These are phyloP conservation scores for Cantharis nigra DNA, from an alignment of 2,888 invertebrate species.

Conservation along the genomic window DNA sequence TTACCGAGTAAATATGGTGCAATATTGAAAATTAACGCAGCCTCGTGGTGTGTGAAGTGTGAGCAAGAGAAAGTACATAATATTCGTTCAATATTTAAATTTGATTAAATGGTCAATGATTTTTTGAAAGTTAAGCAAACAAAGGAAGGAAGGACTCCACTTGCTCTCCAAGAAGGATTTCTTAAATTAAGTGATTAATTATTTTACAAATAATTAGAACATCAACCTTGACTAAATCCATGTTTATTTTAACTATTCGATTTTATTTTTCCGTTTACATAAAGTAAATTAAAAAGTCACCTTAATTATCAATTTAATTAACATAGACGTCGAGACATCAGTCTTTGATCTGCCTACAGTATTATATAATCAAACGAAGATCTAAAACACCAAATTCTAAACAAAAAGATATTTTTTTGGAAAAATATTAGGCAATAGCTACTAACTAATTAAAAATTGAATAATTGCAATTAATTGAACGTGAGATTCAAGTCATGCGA, in stretches of 20 bases:
- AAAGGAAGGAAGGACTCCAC: neutral
- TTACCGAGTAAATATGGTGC: neutral
- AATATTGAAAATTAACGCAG: neutral
- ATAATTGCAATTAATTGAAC: neutral
- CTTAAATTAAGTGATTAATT: neutral
- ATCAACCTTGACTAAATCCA: neutral
- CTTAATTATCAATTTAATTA: conserved; percentile 1
- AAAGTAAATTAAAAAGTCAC: neutral
- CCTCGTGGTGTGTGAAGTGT: neutral
- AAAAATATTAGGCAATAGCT: neutral
- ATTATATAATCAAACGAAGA: neutral
- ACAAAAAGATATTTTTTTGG: neutral
- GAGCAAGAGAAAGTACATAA: neutral
- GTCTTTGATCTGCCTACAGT: neutral
- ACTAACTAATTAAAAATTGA: neutral
- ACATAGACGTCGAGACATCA: neutral
- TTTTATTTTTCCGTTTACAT: neutral
- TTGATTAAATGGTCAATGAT: neutral
- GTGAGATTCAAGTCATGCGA: neutral
- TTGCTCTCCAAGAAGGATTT: neutral
- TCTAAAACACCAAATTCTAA: neutral
- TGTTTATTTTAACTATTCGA: neutral
- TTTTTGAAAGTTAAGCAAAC: neutral
- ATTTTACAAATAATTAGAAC: neutral
- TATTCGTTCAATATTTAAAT: neutral